Base-by-base conservation (phyloP, 37 sponge, comb jelly and placozoan species). In the Chondrilla cf. caribensis region DNA sequence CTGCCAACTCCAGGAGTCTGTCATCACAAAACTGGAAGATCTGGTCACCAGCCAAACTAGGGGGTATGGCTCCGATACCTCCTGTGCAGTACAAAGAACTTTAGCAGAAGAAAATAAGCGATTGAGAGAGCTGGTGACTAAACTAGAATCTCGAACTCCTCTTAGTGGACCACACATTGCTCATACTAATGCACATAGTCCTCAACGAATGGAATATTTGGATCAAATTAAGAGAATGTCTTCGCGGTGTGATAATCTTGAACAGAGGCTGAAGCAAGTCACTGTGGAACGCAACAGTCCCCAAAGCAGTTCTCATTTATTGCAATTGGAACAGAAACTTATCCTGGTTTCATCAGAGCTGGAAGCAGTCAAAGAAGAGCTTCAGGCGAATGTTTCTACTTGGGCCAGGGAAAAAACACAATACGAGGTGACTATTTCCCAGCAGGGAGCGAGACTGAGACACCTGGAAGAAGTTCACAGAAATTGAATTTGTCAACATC, bases 21-120 rank as follows among this genome's bases (percentile, higher is more conserved):
- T 84, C 0, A 87, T 90, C 42, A 66, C 54, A 38, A 81, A 79
- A 62, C 26, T 89, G 37, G 90, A 89, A 38, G 36, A 81, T 9
- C 57, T 89, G 5, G 76, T 73, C 18, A 36, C 38, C 14, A 37
- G 36, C 24, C 38, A 73, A 43, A 43, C 36, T 11, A 37, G 76
- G 36, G 24, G 44, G 43, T 21, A 40, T 39, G 43, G 43, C 17
- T n/a, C 36, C 1, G 76, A 73, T 42, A 25, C 76, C 18, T n/a
- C 76, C 31, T 39, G 44, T 39, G 24, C 17, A 39, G 68, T 33
- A 17, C 43, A 73, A 17, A 39, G 22, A 39, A n/a, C 40, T 1
- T 6, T 73, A 37, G 36, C 31, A 40, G 76, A 73, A 43, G 76
- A 73, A 43, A 73, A 73, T 40, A 37, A n/a, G 25, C 1, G 24